Base-by-base conservation (phyloP, 2,797 vertebrate genomes). In the Coregonus suidteri region DNA sequence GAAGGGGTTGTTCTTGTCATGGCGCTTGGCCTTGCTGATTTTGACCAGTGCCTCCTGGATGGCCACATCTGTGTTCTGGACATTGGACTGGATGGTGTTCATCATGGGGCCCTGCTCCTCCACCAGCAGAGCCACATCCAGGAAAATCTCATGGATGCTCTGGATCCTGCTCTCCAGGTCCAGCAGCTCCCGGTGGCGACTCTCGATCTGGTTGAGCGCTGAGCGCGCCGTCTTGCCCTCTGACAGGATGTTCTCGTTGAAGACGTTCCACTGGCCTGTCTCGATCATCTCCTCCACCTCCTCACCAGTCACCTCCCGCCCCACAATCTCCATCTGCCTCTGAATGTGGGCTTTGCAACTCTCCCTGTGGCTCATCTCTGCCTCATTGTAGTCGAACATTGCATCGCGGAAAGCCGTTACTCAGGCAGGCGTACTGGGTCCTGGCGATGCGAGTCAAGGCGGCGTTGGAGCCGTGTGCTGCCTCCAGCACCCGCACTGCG, bases 211-310 rank as follows among this genome's bases (percentile, higher is more conserved):
- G 54, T 83, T 95, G 81, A 98, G 89, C 51, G 98, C 97, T 0
- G 96, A 95, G 0, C 95, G 94, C 0, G 96, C 95, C 0, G 95
- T 97, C 92, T 96, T 98, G 2, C 96, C 94, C n/a, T 99, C 98
- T 0, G 93, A 90, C 85, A 98, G 80, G 4, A 98, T 51, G 83
- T 97, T 97, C 88, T 96, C 96, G 0, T 85, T 96, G 86, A 99
- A 99, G 79, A 98, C 94, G 73, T 98, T 96, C 96, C 96, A 98
- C 84, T 94, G 95, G 53, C 96, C 96, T 35, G 94, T 94, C 90
- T 99, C 98, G 0, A 98, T 95, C 96, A 99, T 98, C 82, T 98
- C 96, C 85, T 99, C 98, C 30, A 99, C 94, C 90, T 99, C 92
- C 7, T 96, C 95, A 0, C 95, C 91, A 0, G 96, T 95, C 79